Evolutionary conservation across 2,888 invertebrate species (phyloP), one percentile per base, ranked within the genome.

Genomic region (Lobophora halterata): DNA sequence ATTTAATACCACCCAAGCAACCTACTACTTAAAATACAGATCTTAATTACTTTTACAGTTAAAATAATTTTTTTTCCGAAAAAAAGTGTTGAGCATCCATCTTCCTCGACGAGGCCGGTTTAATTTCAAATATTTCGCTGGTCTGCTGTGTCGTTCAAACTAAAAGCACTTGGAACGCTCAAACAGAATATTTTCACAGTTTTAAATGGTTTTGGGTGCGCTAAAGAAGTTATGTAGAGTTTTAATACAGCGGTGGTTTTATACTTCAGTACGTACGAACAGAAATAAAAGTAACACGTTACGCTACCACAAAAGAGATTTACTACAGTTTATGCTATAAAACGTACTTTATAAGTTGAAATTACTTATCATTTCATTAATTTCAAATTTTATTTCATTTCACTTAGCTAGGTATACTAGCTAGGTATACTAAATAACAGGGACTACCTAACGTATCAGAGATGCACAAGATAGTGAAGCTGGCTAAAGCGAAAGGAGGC

Each of bases 111-210:
- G 17, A 12, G n/a, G 19, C 8, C 12, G 11, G 30, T 33, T 43
- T 30, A 18, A 35, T 32, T 27, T 3, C 12, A 21, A 25, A 29
- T 16, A 18, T 24, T 35, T 19, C 14, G 4, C 14, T 11, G 6
- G 11, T 5, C 17, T 10, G 23, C 26, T 16, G 11, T 25, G 31
- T 24, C 20, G 16, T 26, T 31, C 28, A 34, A n/a, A 37, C 35
- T 37, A 30, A 48, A 47, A 37, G 39, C 40, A 21, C 13, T 21
- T 33, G 32, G 1, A 23, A 39, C 12, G 8, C 27, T 32, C 38
- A 51, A 46, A 51, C 43, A 38, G 47, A 46, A 43, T 50, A 43
- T 43, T 43, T 37, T 28, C 13, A 29, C 35, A 35, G 39, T 45
- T 47, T 36, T 24, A 51, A 43, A 46, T 21, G 35, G 5, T 44